Conservation (phyloP, 2,797 vertebrate genomes). For the Falco berigora region DNA sequence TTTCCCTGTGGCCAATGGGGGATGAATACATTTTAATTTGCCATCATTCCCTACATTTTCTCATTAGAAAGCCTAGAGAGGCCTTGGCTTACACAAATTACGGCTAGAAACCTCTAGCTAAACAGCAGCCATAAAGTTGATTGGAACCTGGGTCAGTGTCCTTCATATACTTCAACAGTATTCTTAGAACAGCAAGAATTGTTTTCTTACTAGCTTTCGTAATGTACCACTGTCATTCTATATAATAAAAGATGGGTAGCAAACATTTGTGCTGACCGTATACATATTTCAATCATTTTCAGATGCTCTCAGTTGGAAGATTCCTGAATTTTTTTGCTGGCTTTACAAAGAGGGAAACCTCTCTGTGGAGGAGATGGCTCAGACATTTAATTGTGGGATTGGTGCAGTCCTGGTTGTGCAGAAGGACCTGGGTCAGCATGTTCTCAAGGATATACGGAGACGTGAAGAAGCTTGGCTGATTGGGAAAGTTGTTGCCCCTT, state of each 20-base stretch:
- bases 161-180: neutral
- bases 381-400: conserved; percentile 85
- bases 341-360: conserved; percentile 80
- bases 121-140: neutral
- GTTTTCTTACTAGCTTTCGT: neutral
- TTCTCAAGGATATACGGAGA: conserved; percentile 76
- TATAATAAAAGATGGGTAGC: neutral
- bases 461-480: conserved; percentile 84
- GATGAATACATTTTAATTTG: neutral
- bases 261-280: neutral
- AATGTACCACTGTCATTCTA: neutral
- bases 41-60: neutral
- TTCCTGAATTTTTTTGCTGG: conserved; percentile 85
- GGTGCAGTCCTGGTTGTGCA: conserved; percentile 82
- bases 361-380: conserved; percentile 82
- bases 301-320: conserved; percentile 85
- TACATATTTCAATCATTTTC: neutral
- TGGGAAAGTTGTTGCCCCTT: conserved; percentile 75
- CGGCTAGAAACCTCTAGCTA: neutral
- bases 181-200: neutral
- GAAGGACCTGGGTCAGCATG: conserved; percentile 72
- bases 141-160: neutral
- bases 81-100: neutral
- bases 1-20: neutral
- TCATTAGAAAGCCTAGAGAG: neutral